Percentiles rank a stretch among this genome's conserved stretches.
Evolutionary conservation across 1,140 invertebrate genomes (phyloP).

Genomic region (Maconellicoccus hirsutus): DNA sequence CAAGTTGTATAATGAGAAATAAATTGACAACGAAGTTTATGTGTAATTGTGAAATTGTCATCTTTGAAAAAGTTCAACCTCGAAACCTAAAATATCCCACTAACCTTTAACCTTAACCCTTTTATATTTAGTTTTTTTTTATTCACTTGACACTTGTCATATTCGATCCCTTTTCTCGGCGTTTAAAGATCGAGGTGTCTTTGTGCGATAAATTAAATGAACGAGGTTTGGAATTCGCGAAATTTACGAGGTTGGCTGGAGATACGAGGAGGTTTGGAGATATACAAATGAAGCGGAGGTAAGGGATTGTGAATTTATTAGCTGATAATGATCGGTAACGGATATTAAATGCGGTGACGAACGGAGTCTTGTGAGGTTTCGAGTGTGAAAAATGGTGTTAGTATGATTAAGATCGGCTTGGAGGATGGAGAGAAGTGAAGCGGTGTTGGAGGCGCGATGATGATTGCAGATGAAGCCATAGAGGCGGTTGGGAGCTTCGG

Average conservation of each 20-base stretch:
- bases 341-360: background rate
- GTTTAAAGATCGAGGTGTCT: too few species aligned
- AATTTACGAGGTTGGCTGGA: background rate
- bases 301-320: background rate
- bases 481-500: too few species aligned
- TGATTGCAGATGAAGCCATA: too few species aligned
- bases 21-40: conserved; percentile 22
- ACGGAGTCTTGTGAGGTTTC: too few species aligned
- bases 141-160: conserved; percentile 13
- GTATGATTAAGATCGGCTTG: too few species aligned
- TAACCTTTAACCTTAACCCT: conserved; percentile 21
- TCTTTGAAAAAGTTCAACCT: conserved; percentile 21
- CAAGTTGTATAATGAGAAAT: conserved; percentile 17
- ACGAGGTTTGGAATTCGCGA: background rate
- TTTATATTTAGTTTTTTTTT: background rate
- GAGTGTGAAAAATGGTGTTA: too few species aligned
- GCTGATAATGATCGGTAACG: conserved; percentile 19
- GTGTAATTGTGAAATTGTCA: conserved; percentile 19
- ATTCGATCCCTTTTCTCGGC: background rate
- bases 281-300: background rate
- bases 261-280: background rate
- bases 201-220: background rate
- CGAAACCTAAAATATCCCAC: conserved; percentile 21
- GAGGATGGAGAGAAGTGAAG: too few species aligned
- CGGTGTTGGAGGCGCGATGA: too few species aligned